phyloP scores from a whole-genome alignment of 2,113 vertebrate genomes.

The western clawed frog (Xenopus tropicalis) region UCB_Xtro_10.0 CM004452.2:3460001-3460500 shows the following conservation, averaged over 20 bases:
- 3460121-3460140: no score
- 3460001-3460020: no score
- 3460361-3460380: slow-evolving; percentile 29
- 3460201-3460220: slow-evolving; percentile 96
- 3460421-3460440: slow-evolving; percentile 39
- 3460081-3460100: no score
- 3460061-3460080: no score
- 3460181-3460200: slow-evolving; percentile 64
- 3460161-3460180: neutral
- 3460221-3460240: slow-evolving; percentile 95
- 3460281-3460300: slow-evolving; percentile 54
- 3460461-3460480: slow-evolving; percentile 31
- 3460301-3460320: slow-evolving; percentile 55
- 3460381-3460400: slow-evolving; percentile 42
- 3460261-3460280: slow-evolving; percentile 67
- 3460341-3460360: slow-evolving; percentile 50
- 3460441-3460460: slow-evolving; percentile 30
- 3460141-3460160: no score
- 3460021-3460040: no score
- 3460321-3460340: slow-evolving; percentile 46
- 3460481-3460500: slow-evolving; percentile 56
- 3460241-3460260: slow-evolving; percentile 75
- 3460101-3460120: no score
- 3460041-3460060: no score
- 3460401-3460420: slow-evolving; percentile 42